A percentile compares a stretch with the other conserved stretches of the same genome.
Evolutionary conservation across 92 coral and sea anemone species (phyloP).

Genomic region (Porites cylindrica): DNA sequence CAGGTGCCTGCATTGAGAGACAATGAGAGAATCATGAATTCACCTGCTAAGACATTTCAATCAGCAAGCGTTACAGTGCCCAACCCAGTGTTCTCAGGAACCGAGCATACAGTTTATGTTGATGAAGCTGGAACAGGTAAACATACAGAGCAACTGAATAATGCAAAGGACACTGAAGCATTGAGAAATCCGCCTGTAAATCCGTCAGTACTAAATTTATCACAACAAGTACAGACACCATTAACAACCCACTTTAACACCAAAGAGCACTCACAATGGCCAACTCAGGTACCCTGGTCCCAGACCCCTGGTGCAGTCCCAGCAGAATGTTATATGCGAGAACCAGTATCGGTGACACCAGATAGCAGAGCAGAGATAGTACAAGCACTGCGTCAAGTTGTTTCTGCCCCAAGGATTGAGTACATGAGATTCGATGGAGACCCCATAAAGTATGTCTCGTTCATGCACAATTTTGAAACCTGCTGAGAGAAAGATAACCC

Average conservation of each 20-base stretch:
- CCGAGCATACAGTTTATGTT: background rate
- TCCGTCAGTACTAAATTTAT: background rate
- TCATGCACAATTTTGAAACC: constrained; percentile 63
- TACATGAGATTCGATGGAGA: constrained; percentile 72
- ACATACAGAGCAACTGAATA: background rate
- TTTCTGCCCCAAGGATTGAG: constrained; percentile 65
- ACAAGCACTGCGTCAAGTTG: constrained; percentile 55
- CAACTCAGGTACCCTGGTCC: background rate
- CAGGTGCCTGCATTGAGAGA: background rate
- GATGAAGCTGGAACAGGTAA: constrained; percentile 5
- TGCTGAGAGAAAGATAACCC: constrained; percentile 44
- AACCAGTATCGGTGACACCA: background rate
- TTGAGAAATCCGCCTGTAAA: constrained; percentile 4
- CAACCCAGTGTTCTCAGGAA: background rate
- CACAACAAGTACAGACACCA: constrained; percentile 13
- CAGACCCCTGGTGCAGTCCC: too few relatives aligned
- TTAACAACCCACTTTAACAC: background rate
- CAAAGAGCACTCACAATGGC: background rate
- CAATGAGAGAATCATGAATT: background rate
- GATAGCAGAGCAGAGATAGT: constrained; percentile 24
- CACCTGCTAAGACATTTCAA: background rate
- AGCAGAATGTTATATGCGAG: too few relatives aligned
- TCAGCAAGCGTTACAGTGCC: background rate
- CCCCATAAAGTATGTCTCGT: constrained; percentile 64
- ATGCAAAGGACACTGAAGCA: constrained; percentile 18